Evolutionary conservation across 1,140 invertebrate species (phyloP).

Genomic region (Drosophila yakuba): DNA sequence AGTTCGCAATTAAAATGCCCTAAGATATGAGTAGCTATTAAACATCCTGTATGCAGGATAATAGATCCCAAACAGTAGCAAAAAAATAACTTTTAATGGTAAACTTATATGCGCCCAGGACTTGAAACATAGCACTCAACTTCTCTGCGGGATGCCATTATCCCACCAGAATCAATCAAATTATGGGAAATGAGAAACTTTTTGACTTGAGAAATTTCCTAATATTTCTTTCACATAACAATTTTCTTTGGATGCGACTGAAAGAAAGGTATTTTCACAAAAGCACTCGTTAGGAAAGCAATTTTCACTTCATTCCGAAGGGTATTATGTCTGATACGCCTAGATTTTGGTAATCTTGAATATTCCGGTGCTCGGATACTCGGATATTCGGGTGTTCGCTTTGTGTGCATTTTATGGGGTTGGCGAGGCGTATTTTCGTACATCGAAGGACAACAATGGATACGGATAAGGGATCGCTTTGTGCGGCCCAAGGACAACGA

Average conservation of each 20-base stretch:
- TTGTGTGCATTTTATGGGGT: conserved; percentile 62
- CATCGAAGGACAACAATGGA: conserved; percentile 37
- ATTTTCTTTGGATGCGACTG: conserved; percentile 17
- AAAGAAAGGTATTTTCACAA: conserved; percentile 7
- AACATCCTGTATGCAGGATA: too few relatives aligned
- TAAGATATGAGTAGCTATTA: neutral
- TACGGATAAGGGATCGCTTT: conserved; percentile 52
- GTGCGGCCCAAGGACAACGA: conserved; percentile 62
- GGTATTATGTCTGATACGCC: conserved; percentile 18
- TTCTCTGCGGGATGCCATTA: neutral
- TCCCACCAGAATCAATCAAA: neutral
- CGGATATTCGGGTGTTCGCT: conserved; percentile 12
- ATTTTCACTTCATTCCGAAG: conserved; percentile 28
- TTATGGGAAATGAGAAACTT: conserved; percentile 14
- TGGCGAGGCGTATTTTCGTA: conserved; percentile 35
- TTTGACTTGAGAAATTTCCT: conserved; percentile 17
- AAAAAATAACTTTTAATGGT: too few relatives aligned
- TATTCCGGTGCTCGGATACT: conserved; percentile 18
- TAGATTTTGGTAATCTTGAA: conserved; percentile 20
- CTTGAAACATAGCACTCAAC: neutral
- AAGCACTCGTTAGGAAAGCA: conserved; percentile 33
- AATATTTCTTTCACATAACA: conserved; percentile 12
- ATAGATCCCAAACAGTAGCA: too few relatives aligned
- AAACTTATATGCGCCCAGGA: neutral
- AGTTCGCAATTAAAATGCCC: conserved; percentile 58